phyloP scores from a whole-genome alignment of 2,797 vertebrate genomes.

The Glossophaga mutica region DNA sequence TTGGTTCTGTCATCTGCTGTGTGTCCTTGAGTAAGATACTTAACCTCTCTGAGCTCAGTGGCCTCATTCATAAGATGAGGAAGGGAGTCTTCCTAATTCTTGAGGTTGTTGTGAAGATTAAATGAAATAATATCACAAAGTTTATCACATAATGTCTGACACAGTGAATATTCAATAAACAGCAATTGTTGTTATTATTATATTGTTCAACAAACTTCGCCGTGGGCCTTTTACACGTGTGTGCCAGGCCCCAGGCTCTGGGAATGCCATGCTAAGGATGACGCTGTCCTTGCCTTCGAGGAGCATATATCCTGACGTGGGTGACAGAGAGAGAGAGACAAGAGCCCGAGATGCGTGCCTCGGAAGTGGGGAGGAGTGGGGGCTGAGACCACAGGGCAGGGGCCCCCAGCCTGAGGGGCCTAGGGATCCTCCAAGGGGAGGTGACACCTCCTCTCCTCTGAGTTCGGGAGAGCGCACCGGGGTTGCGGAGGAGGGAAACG shows the following conservation, averaged over 20 bases:
- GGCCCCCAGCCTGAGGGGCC: neutral
- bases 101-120: neutral
- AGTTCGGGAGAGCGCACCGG: too few species aligned
- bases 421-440: neutral
- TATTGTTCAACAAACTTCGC: neutral
- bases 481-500: rapidly evolving
- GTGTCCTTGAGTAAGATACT: neutral
- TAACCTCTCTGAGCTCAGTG: neutral
- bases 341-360: rapidly evolving
- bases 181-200: neutral
- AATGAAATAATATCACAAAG: neutral
- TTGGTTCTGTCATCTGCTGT: neutral
- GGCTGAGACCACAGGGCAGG: neutral
- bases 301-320: too few species aligned
- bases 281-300: neutral
- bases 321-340: rapidly evolving
- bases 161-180: neutral
- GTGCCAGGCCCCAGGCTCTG: neutral
- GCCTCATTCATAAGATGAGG: neutral
- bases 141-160: neutral
- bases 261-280: neutral
- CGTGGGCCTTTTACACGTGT: rapidly evolving
- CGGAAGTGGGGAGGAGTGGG: too few species aligned
- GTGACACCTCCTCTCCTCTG: rapidly evolving
- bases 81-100: neutral